A percentile compares a stretch with the other conserved stretches of the same genome.
Evolutionary conservation across 2,888 invertebrate species (phyloP).

Genomic region (Caprella mutica): DNA sequence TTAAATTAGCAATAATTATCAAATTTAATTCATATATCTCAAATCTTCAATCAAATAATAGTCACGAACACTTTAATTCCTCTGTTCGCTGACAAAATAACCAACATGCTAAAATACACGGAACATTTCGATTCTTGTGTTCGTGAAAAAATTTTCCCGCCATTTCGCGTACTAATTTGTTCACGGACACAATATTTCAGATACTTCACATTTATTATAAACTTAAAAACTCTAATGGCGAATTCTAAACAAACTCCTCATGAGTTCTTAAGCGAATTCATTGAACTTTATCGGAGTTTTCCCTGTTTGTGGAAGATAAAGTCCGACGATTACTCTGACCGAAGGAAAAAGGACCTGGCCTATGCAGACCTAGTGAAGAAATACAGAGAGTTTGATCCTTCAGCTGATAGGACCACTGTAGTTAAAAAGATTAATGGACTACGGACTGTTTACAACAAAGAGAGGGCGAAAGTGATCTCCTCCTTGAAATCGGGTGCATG

Average conservation of each 20-base stretch:
- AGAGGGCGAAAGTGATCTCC: neutral
- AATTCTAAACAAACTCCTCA: neutral
- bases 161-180: no score
- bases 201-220: no score
- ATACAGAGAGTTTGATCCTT: neutral
- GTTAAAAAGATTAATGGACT: neutral
- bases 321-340: neutral
- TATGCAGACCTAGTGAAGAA: neutral
- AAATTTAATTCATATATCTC: no score
- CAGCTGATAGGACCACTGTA: neutral
- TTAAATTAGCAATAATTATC: no score
- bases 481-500: conserved; percentile 6
- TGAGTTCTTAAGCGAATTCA: conserved; percentile 8
- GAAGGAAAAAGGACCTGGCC: neutral
- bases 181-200: no score
- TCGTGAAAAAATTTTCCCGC: no score
- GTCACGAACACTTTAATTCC: no score
- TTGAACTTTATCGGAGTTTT: conserved; percentile 6
- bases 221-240: no score
- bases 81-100: no score
- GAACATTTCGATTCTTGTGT: no score
- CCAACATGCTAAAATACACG: no score
- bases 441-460: conserved; percentile 1
- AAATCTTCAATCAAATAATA: no score
- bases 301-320: neutral